Evolutionary conservation across 2,888 invertebrate genomes (phyloP).

Genomic region (Eristalis tenax): DNA sequence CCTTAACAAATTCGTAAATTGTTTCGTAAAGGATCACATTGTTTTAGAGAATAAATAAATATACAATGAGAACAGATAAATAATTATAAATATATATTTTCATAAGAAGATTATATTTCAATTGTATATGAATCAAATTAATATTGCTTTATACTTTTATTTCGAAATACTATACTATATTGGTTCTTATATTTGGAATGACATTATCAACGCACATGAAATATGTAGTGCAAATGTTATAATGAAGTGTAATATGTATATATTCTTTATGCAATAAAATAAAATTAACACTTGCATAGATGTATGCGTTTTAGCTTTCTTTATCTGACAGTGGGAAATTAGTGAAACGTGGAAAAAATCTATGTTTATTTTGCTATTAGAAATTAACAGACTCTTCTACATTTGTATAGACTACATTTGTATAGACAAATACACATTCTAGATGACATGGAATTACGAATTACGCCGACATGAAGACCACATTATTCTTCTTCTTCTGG

Average conservation of each 20-base stretch:
- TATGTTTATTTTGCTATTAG: too few relatives aligned
- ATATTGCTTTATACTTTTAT: slow-evolving; percentile 33
- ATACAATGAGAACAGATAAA: slow-evolving; percentile 4
- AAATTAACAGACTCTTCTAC: too few relatives aligned
- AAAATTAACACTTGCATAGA: slow-evolving; percentile 57
- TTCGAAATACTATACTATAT: slow-evolving; percentile 12
- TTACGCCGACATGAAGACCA: too few relatives aligned
- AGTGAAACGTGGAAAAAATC: too few relatives aligned
- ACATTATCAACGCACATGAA: slow-evolving; percentile 27
- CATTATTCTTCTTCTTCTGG: too few relatives aligned
- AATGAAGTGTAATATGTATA: slow-evolving; percentile 61
- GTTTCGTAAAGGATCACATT: slow-evolving; percentile 40
- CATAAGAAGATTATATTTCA: slow-evolving; percentile 27
- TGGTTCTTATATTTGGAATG: slow-evolving; percentile 41
- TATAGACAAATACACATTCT: too few relatives aligned
- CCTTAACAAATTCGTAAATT: slow-evolving; percentile 10
- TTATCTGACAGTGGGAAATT: neutral
- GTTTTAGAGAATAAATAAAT: slow-evolving; percentile 2
- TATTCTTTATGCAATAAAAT: slow-evolving; percentile 67
- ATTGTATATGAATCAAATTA: slow-evolving; percentile 12
- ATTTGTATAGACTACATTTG: too few relatives aligned
- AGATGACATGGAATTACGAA: too few relatives aligned
- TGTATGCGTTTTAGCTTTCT: neutral
- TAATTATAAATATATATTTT: slow-evolving; percentile 27
- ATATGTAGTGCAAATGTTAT: slow-evolving; percentile 52